phyloP scores from a whole-genome alignment of 2,113 vertebrate species.

The Gavialis gangeticus region DNA sequence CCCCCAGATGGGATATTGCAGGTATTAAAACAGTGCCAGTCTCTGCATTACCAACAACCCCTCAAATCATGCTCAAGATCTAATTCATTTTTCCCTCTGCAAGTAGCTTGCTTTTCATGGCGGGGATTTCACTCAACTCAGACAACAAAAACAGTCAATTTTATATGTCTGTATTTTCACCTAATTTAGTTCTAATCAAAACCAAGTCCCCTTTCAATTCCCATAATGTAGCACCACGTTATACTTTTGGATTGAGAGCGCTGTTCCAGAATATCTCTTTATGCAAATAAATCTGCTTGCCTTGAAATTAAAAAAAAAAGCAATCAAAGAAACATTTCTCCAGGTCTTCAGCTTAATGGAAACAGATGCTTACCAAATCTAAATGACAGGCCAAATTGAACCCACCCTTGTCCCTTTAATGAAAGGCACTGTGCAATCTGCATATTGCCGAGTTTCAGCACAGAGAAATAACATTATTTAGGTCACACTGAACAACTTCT shows the following conservation, averaged over 20 bases:
- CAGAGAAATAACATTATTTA: not conserved
- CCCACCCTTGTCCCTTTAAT: not conserved
- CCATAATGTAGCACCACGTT: not conserved
- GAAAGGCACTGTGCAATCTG: not conserved
- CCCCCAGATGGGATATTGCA: not conserved
- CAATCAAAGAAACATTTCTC: accelerated
- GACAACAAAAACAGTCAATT: not conserved
- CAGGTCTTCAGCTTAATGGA: not conserved
- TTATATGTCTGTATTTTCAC: not conserved
- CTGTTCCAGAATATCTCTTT: not conserved
- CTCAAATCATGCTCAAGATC: not conserved
- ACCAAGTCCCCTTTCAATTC: not conserved
- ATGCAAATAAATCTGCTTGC: not conserved
- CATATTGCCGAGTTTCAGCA: not conserved
- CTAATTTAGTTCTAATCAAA: not conserved
- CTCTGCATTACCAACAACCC: not conserved
- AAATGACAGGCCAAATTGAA: accelerated
- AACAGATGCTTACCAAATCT: not conserved
- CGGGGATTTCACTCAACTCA: not conserved
- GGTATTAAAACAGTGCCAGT: not conserved
- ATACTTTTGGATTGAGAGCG: not conserved
- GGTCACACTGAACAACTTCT: conserved; percentile 30
- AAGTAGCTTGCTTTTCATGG: conserved; percentile 53
- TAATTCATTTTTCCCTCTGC: not conserved
- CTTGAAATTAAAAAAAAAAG: not conserved